Evolutionary conservation across 37 sponge, comb jelly and placozoan genomes (phyloP), one percentile per base, ranked within the genome.

Genomic region (Tethya wilhelma): DNA sequence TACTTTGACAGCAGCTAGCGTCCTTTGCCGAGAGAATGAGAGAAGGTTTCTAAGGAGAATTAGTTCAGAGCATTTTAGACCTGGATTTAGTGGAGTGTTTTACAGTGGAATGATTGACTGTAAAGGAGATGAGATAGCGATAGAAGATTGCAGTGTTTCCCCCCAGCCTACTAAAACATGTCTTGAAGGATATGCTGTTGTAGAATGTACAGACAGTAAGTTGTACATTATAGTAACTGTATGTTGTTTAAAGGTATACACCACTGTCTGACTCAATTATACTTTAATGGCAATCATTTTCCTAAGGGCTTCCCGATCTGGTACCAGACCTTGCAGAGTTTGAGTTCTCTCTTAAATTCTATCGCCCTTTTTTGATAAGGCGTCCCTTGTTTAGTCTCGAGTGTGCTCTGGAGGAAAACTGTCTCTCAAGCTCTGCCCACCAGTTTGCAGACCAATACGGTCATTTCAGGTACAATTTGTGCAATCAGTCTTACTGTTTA

Each of bases 351-450:
- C 69, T 87, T 14, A 39, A 19, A 38, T 41, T 23, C 46, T 26
- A 41, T 38, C n/a, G n/a, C n/a, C 67, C 75, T 12, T 83, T 75
- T 38, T 38, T 84, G 34, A 56, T 68, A 23, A 42, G 33, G 17
- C 33, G 59, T 0, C 76, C 77, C 3, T 33, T 83, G 43, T 79
- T 78, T 42, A 83, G 78, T 38, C 81, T 92, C 1, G 58, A 63
- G 22, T 96, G 96, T 75, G 93, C 93, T 38, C 26, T 77, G 34
- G 97, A 96, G 53, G 97, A 96, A 36, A 75, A 67, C 6, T 84
- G 84, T 38, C 76, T 84, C 1, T 60, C 83, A 30, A 63, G 65
- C 26, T 59, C 71, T 40, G 83, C 83, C n/a, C 2, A 38, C n/a
- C n/a, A n/a, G n/a, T n/a, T n/a, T n/a, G n/a, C n/a, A n/a, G n/a